Base-by-base conservation (phyloP, 2,797 vertebrate species). In the Xenops minutus region DNA sequence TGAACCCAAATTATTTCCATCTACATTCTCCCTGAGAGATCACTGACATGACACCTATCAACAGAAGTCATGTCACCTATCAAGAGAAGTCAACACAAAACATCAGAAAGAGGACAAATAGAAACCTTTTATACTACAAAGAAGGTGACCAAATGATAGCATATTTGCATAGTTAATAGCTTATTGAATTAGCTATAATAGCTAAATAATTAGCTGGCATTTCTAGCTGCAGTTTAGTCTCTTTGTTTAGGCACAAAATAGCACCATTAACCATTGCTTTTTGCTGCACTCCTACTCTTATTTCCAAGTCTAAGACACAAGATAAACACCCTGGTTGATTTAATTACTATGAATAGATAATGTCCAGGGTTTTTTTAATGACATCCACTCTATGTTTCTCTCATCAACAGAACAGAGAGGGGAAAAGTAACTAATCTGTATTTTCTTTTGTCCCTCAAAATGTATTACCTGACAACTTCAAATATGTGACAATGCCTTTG, bases 381-480 rank as follows among this genome's bases (percentile, higher is more conserved):
- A 49, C 39, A 67, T 24, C 5, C 7, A 34, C 13, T 73, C 14
- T 34, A 49, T 41, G 27, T 76, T 92, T 71, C 34, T 89, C 20
- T 92, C 68, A 74, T 46, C 44, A 89, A 80, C 22, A 93, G 44
- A 61, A 46, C 34, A 85, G 61, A 93, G 75, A 55, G 12, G 10
- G 24, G 32, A 86, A 90, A 91, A 71, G 15, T 56, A 71, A 76
- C 52, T 84, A 68, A 17, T 77, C 77, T 80, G 26, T 69, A 71
- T 89, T 92, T 93, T 75, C 51, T 61, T 95, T 88, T 84, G 54
- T 83, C 51, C 37, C 67, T 82, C 55, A 81, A 62, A 91, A 89
- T 85, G 24, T 88, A 74, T 86, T 86, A 85, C 62, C 62, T 93
- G 63, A 24, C 54, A 92, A 43, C 48, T 86, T 80, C 75, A 91